A percentile compares a stretch with the other conserved stretches of the same genome.
Conservation (phyloP, 2,888 invertebrate species). For the Sycophila texana region DNA sequence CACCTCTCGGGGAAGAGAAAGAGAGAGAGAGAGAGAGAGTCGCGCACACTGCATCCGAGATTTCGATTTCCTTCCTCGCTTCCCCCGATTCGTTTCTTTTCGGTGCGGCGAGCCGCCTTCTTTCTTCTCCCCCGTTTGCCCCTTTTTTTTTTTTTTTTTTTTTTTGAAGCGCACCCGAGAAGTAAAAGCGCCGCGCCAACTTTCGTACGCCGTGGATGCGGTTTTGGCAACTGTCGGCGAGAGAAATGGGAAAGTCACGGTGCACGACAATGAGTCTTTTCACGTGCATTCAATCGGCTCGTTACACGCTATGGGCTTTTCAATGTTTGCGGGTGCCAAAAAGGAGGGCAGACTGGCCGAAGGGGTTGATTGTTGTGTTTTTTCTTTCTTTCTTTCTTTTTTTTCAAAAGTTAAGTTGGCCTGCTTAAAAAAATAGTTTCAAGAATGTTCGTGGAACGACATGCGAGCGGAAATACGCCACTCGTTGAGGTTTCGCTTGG, state of each 20-base stretch:
- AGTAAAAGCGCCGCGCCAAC: neutral
- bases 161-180: neutral
- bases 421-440: no score
- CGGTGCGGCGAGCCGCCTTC: neutral
- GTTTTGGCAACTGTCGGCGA: neutral
- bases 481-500: no score
- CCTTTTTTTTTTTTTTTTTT: neutral
- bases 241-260: constrained; percentile 14
- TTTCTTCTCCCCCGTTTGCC: neutral
- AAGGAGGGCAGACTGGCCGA: no score
- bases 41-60: constrained; percentile 36
- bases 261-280: no score
- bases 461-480: no score
- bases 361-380: no score
- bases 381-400: no score
- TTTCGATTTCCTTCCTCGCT: constrained; percentile 56
- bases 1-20: constrained; percentile 49
- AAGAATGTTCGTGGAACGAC: no score
- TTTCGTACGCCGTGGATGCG: neutral
- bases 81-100: constrained; percentile 1
- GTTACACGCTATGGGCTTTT: no score
- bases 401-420: no score
- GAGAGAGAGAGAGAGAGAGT: constrained; percentile 31
- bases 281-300: no score
- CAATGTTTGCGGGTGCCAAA: no score